Base-by-base conservation (phyloP, 2,888 invertebrate genomes). In the Drosophila merina region DNA sequence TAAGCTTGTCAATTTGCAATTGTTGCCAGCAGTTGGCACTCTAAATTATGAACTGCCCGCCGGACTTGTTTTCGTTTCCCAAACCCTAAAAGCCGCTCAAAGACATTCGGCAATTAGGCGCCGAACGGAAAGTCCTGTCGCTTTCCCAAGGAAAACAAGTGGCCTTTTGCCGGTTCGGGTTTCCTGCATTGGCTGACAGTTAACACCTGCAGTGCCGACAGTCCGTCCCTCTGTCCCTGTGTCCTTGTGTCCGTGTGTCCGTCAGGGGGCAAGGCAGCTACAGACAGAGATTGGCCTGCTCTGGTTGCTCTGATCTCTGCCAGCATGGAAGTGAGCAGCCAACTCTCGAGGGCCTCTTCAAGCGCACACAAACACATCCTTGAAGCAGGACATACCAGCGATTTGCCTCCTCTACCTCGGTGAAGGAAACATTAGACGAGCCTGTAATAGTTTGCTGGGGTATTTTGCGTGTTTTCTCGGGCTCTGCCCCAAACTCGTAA, bases 1-100 rank as follows among this genome's bases (percentile, higher is more conserved):
- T 86, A 81, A 86, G 84, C 86, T 85, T 86, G 84, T 85, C 84
- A 84, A 84, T 84, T 85, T 76, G 72, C 79, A 75, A 84, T 84
- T 86, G 86, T 84, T 77, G 72, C 76, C 84, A 74, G 64, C 81
- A 72, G 81, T 83, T 86, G 75, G 54, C 75, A 72, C 66, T 20
- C 71, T 73, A 67, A 85, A 67, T 86, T 85, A 85, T 85, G 79
- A 84, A 85, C 82, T 81, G 70, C 9, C 69, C 70, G 52, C 50
- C 49, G 54, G 44, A 58, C 63, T 31, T 60, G 57, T 76, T 70
- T 77, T 40, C 45, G 33, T 48, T 68, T 64, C 54, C 20, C 70
- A 51, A 67, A 70, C 63, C 69, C 70, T n/a, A n/a, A 77, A 73
- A 71, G 71, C 57, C 58, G 55, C 71, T 77, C 64, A 72, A 77